Base-by-base conservation (phyloP, 2,113 vertebrate genomes). In the Elachura formosa region DNA sequence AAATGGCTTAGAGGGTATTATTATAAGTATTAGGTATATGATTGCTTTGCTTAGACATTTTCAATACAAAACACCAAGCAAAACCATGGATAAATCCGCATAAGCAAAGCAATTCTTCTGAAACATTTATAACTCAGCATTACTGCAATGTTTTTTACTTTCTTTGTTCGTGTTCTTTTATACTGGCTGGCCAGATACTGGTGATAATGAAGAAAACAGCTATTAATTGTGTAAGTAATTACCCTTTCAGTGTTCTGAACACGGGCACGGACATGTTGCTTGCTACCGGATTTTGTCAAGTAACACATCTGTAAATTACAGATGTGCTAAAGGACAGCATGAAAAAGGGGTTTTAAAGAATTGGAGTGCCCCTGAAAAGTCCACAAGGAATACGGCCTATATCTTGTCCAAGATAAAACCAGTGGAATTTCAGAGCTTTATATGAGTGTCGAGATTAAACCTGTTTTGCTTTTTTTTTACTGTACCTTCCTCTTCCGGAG, bases 401-500 rank as follows among this genome's bases (percentile, higher is more conserved):
- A 5, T 3, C 17, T 33, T 24, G 10, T 40, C 45, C 23, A 75
- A 28, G 11, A 9, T 34, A 38, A 41, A 55, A 34, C 5, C 0
- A 33, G 4, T 4, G 3, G 6, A 13, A 34, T 20, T 20, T 33
- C 2, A 29, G 31, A 14, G 6, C 14, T 55, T 62, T 20, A 34
- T 1, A 4, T 0, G 0, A 78, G 7, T 4, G 22, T 5, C 3
- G 1, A 11, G 3, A 43, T 19, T 2, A 45, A 33, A 19, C 1
- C 7, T 14, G 19, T 0, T 11, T 15, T 21, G 19, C 20, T 11
- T 22, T 13, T 40, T 17, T 15, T 40, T 12, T 3, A 25, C 76
- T 56, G 56, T 75, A 99, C 99, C 98, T 99, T 99, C 67, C 99
- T 98, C 96, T 99, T 99, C 74, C 98, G 98, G 48, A 99, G 98